phyloP scores from a whole-genome alignment of 2,113 vertebrate genomes.

The Clarias magur region DNA sequence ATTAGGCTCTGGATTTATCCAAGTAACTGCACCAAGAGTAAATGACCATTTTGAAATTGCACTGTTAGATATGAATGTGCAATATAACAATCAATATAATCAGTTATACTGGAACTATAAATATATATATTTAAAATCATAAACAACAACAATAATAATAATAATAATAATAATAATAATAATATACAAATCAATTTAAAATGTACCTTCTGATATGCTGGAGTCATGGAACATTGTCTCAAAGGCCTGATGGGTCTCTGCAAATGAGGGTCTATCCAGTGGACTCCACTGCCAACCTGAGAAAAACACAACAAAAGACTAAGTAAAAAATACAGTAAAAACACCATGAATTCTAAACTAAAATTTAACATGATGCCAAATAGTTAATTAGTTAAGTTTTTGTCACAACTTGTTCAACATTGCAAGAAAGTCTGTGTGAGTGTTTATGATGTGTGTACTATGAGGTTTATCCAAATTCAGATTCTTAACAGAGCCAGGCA shows the following conservation, averaged over 20 bases:
- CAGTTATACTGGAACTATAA: neutral
- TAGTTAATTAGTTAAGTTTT: neutral
- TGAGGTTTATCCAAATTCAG: neutral
- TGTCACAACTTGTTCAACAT: neutral
- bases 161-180: neutral
- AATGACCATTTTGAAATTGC: neutral
- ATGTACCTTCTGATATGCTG: conserved; percentile 94
- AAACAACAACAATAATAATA: too few relatives aligned
- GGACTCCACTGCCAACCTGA: conserved; percentile 98
- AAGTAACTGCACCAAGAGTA: neutral
- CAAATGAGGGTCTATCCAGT: conserved; percentile 90
- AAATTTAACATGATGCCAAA: neutral
- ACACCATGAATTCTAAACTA: neutral
- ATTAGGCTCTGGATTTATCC: neutral
- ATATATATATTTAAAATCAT: neutral
- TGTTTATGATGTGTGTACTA: neutral
- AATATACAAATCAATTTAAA: neutral
- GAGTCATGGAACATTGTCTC: conserved; percentile 99
- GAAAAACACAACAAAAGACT: conserved; percentile 17
- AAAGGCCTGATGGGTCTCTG: conserved; percentile 96
- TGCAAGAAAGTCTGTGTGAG: neutral
- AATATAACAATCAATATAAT: neutral
- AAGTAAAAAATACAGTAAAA: neutral
- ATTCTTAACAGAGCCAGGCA: neutral
- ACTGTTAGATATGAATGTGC: neutral